Evolutionary conservation across 2,113 vertebrate species (phyloP), one percentile per base, ranked within the genome.

Genomic region (Excalfactoria chinensis): DNA sequence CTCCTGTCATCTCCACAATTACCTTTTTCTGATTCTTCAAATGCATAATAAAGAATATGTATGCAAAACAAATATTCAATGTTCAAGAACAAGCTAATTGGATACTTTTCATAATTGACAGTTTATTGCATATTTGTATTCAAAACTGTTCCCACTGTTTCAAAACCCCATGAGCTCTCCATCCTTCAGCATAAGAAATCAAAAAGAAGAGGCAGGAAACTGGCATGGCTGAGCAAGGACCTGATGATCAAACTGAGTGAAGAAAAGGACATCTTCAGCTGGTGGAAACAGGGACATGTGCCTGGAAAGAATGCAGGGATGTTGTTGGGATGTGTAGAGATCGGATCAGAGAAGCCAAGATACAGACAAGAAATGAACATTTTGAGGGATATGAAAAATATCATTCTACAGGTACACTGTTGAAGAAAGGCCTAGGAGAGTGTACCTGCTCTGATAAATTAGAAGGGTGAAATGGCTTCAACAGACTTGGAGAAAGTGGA

Each of bases 111-210:
- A 58, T 93, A 95, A 95, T 72, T 95, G 77, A n/a, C 72, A 69
- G 43, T 72, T 95, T 78, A 96, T 93, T 95, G 49, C 35, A 41
- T 7, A 96, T 95, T 93, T 93, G 78, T 84, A 96, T 95, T 93
- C 94, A 90, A 84, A 93, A 75, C 23, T 0, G 0, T 69, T 90
- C 23, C 28, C 1, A 3, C 48, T 79, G 20, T 80, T 80, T 63
- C 40, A 84, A 51, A 84, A 69, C 30, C 9, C 48, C 20, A 30
- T 66, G 41, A 70, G 76, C 10, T 86, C 53, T 56, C 17, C 30
- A 56, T 56, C 30, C 17, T 18, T 17, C 53, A 32, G 30, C 53
- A 56, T 32, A 30, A 56, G 51, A 56, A 32, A 56, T 56, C 53
- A 56, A 56, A 19, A 16, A 56, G 30, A 56, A 11, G 53, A 32